Evolutionary conservation across 2,888 invertebrate genomes (phyloP).

Genomic region (Trachelus tabidus): DNA sequence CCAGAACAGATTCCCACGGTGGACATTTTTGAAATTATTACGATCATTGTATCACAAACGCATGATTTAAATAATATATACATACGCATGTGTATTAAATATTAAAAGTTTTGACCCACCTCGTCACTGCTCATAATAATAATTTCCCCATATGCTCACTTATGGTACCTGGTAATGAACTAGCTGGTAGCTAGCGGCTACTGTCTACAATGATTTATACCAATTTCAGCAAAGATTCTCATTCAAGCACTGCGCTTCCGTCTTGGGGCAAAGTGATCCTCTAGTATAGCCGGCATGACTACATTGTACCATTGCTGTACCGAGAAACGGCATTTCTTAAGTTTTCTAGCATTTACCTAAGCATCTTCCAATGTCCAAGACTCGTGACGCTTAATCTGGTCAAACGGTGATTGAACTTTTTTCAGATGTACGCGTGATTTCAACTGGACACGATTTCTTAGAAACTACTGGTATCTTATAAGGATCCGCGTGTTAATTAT

Average conservation of each 20-base stretch:
- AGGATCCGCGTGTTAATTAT: background rate
- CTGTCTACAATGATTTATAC: slow-evolving; percentile 56
- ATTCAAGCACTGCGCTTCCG: slow-evolving; percentile 38
- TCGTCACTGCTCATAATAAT: slow-evolving; percentile 55
- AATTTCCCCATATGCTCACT: slow-evolving; percentile 54
- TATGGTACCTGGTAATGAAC: slow-evolving; percentile 34
- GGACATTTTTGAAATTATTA: background rate
- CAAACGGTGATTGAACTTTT: background rate
- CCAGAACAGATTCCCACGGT: background rate
- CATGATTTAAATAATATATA: background rate
- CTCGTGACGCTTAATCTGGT: background rate
- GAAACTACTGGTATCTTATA: background rate
- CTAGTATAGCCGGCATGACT: background rate
- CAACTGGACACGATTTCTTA: background rate
- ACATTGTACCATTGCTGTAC: background rate
- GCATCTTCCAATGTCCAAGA: background rate
- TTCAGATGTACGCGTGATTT: background rate
- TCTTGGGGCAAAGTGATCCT: slow-evolving; percentile 42
- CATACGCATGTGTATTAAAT: background rate
- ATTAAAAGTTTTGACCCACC: background rate
- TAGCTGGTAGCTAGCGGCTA: slow-evolving; percentile 50
- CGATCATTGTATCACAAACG: background rate
- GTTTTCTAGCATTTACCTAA: background rate
- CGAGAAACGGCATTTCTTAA: background rate
- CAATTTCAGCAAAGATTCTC: slow-evolving; percentile 43